Conservation (phyloP, 2,113 vertebrate genomes). For the Erythrocercus mccallii region DNA sequence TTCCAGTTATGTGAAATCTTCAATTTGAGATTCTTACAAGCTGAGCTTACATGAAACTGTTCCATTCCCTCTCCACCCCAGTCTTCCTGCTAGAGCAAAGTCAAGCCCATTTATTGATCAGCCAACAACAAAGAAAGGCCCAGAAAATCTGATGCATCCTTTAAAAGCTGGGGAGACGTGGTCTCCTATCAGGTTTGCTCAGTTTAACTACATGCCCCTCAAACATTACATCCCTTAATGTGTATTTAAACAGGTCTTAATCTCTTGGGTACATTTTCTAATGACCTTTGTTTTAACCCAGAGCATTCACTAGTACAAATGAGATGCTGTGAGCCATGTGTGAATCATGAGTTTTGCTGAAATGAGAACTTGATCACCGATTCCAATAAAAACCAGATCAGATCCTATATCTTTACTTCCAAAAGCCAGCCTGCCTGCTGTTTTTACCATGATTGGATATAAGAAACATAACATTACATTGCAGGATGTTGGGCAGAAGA, state of each 20-base stretch:
- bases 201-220: neutral
- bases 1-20: slow-evolving; percentile 37
- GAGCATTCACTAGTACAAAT: neutral
- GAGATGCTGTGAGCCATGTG: neutral
- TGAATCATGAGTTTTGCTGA: neutral
- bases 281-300: slow-evolving; percentile 14
- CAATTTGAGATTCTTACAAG: slow-evolving; percentile 46
- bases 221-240: neutral
- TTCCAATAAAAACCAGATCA: neutral
- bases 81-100: neutral
- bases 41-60: slow-evolving; percentile 11
- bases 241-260: slow-evolving; percentile 30
- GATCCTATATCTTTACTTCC: neutral
- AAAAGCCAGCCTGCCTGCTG: neutral
- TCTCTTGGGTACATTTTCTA: neutral
- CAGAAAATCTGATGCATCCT: neutral
- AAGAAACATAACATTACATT: neutral
- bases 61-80: neutral
- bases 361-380: neutral
- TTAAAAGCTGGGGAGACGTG: neutral
- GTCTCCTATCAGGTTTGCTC: neutral
- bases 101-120: neutral
- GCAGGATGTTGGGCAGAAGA: neutral
- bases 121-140: neutral
- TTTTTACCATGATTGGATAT: neutral